Base-by-base conservation (phyloP, 2,888 invertebrate genomes). In the Cryptus viduatorius region DNA sequence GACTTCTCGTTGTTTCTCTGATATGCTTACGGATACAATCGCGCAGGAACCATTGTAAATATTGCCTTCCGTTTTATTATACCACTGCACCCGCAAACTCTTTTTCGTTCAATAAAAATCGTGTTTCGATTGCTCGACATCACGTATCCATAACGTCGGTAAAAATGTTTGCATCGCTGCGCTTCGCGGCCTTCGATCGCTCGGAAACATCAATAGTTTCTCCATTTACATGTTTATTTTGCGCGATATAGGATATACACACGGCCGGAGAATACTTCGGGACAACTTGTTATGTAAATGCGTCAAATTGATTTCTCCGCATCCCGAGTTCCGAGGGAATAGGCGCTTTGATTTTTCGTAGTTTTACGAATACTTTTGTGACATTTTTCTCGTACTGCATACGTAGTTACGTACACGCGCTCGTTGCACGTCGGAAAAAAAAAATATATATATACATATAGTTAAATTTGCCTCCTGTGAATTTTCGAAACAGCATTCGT, bases 401-500 rank as follows among this genome's bases (percentile, higher is more conserved):
- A 24, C 3, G 0, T 24, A 19, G 19, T 53, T 19, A 19, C 7
- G 8, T 19, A 53, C 53, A 10, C 19, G 53, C 16, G 16, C 16
- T 2, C 53, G 19, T 53, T 16, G 16, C 19, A 7, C 53, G 19
- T n/a, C 53, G 53, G 19, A 7, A 14, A 48, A 48, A 48, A 48
- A 48, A 48, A 48, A 56, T 24, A 24, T 24, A 19, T 8, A 53
- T 16, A 56, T 1, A 0, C 0, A 56, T 10, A 56, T 19, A 56
- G 8, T 56, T 56, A 24, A 4, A 19, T 56, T 10, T 12, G 24
- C 56, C 56, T 24, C 10, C 19, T 56, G 37, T 7, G 10, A 82
- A 79, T 82, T 82, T 29, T 24, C 37, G 37, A 50, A 31, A 59
- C 48, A 73, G 68, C 78, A 73, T 82, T 73, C 82, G 82, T 79